These are phyloP conservation scores for Gobio gobio DNA, from an alignment of 2,113 vertebrate genomes.

Conservation along the genomic window DNA sequence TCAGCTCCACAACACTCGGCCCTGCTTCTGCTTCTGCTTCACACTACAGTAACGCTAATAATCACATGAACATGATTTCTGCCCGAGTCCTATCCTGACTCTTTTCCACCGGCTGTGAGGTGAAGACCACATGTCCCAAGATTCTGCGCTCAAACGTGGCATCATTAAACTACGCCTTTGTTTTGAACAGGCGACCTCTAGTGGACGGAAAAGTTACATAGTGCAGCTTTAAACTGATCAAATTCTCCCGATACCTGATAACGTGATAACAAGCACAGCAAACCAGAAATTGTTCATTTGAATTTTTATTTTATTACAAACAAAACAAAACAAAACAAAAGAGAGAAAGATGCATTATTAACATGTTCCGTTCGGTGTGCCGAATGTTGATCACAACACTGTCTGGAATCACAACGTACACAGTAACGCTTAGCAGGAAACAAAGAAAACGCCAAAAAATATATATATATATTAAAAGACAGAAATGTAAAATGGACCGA, in stretches of 20 bases:
- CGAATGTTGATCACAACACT: conserved; percentile 63
- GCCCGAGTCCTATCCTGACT: too few species aligned
- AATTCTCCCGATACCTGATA: not conserved
- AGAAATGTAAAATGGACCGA: conserved; percentile 50
- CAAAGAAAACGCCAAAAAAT: conserved; percentile 63
- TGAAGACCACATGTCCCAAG: too few species aligned
- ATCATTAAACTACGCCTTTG: too few species aligned
- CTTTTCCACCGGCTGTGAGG: too few species aligned
- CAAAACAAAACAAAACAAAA: conserved; percentile 72
- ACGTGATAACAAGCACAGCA: conserved; percentile 31
- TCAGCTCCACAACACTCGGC: too few species aligned
- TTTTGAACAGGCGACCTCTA: too few species aligned
- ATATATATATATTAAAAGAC: conserved; percentile 36
- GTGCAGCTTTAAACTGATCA: not conserved
- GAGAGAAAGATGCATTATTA: conserved; percentile 70
- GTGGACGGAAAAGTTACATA: too few species aligned
- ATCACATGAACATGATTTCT: too few species aligned
- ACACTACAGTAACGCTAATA: too few species aligned
- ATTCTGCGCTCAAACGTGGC: too few species aligned
- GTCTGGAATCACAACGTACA: conserved; percentile 69
- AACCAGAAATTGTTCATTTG: conserved; percentile 56
- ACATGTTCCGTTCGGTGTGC: conserved; percentile 68
- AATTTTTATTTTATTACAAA: conserved; percentile 82
- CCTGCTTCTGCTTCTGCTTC: too few species aligned
- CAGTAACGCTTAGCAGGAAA: conserved; percentile 72